Percentiles rank a stretch among this genome's conserved stretches.
Conservation (phyloP, 2,113 vertebrate genomes). For the Nansenia antarctica region DNA sequence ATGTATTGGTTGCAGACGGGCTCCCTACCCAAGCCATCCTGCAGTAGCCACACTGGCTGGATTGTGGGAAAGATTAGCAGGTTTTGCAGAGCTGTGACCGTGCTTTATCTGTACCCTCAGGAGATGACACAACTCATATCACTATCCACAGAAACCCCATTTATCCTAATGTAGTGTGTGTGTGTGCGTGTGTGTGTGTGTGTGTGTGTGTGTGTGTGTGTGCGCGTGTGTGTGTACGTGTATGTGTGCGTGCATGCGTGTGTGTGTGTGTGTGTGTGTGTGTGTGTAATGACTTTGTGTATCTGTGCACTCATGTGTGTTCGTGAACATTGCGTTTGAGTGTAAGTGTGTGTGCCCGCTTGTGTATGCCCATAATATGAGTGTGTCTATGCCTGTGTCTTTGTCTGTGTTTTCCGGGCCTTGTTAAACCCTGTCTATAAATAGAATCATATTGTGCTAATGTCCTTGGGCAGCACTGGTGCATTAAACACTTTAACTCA, state of each 20-base stretch:
- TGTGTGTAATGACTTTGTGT: neutral
- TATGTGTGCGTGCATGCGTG: constrained; percentile 5
- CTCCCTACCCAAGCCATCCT: too few relatives aligned
- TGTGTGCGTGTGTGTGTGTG: neutral
- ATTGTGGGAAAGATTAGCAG: too few relatives aligned
- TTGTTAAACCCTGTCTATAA: constrained; percentile 43
- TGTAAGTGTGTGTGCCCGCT: neutral
- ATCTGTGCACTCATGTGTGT: constrained; percentile 4
- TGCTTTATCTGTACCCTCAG: too few relatives aligned
- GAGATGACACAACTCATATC: too few relatives aligned
- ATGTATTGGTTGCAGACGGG: too few relatives aligned
- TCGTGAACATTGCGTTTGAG: too few relatives aligned
- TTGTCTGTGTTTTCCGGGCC: constrained; percentile 22
- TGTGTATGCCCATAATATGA: constrained; percentile 11
- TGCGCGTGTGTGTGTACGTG: constrained; percentile 1
- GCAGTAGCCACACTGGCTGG: too few relatives aligned
- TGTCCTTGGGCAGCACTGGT: constrained; percentile 15
- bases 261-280: neutral
- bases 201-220: constrained; percentile 12
- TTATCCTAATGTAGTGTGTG: constrained; percentile 6
- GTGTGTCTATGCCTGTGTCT: neutral
- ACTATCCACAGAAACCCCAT: too few relatives aligned
- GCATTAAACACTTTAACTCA: constrained; percentile 22
- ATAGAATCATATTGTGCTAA: constrained; percentile 36
- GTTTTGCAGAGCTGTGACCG: too few relatives aligned